Percentiles rank a stretch among this genome's conserved stretches.
These are phyloP conservation scores for Pseudomyrmex concolor DNA, from an alignment of 1,140 invertebrate genomes.

Conservation along the genomic window DNA sequence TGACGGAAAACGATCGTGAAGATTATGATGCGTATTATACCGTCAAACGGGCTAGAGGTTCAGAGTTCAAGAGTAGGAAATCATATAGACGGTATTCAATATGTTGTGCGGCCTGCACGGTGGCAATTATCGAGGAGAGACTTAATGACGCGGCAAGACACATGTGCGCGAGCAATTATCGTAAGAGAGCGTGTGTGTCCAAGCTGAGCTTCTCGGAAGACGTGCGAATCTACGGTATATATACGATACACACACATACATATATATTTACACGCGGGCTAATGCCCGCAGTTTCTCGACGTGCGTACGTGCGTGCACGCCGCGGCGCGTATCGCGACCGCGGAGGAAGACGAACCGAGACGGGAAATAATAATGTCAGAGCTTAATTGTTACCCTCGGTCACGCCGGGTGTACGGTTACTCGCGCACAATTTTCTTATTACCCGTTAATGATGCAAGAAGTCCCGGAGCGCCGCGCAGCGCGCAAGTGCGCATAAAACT, in stretches of 20 bases:
- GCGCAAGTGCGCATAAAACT: slow-evolving; percentile 67
- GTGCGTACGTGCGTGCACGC: neutral
- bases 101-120: neutral
- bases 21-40: neutral
- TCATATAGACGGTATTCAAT: slow-evolving; percentile 16
- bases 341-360: slow-evolving; percentile 1
- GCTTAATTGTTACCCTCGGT: slow-evolving; percentile 68
- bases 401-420: slow-evolving; percentile 65
- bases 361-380: slow-evolving; percentile 69
- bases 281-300: neutral
- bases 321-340: slow-evolving; percentile 23
- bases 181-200: slow-evolving; percentile 33
- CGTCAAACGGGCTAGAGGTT: neutral
- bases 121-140: slow-evolving; percentile 30
- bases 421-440: slow-evolving; percentile 73
- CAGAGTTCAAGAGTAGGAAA: slow-evolving; percentile 46
- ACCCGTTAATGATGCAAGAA: slow-evolving; percentile 75
- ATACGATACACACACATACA: too few species aligned
- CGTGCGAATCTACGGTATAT: neutral
- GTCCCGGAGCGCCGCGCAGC: slow-evolving; percentile 46
- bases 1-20: neutral
- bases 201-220: slow-evolving; percentile 33
- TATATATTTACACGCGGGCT: slow-evolving; percentile 6
- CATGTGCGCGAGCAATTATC: slow-evolving; percentile 42
- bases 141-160: slow-evolving; percentile 13